Conservation (phyloP, 2,797 vertebrate genomes). For the Ceryle rudis region DNA sequence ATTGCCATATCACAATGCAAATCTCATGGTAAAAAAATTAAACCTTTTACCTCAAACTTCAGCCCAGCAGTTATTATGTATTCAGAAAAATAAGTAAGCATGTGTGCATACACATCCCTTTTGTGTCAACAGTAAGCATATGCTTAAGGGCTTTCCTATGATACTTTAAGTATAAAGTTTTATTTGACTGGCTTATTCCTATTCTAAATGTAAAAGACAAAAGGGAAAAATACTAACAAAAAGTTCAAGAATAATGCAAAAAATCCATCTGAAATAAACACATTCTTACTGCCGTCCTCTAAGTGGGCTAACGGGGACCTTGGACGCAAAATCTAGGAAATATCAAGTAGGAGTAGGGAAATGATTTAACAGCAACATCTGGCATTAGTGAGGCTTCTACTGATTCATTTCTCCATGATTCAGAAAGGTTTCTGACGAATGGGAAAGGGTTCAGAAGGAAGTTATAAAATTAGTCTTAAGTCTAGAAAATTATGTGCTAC, state of each 20-base stretch:
- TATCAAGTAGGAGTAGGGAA: slow-evolving; percentile 35
- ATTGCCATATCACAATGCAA: neutral
- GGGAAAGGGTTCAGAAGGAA: neutral
- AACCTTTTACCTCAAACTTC: neutral
- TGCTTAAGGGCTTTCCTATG: neutral
- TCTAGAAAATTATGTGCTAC: neutral
- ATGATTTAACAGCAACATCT: slow-evolving; percentile 52
- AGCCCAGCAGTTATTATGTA: neutral
- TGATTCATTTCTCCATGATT: slow-evolving; percentile 52
- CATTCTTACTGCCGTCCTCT: neutral
- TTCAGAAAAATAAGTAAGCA: neutral
- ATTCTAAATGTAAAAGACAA: neutral
- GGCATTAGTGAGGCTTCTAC: slow-evolving; percentile 14
- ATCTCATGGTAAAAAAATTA: neutral
- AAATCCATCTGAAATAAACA: neutral
- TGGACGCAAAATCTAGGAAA: neutral
- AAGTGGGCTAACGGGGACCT: neutral
- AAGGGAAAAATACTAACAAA: neutral
- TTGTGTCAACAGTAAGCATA: neutral
- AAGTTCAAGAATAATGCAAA: neutral
- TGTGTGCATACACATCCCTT: neutral
- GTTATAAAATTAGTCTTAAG: neutral
- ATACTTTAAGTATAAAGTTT: neutral
- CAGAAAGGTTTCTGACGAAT: slow-evolving; percentile 38
- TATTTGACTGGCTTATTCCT: neutral